Evolutionary conservation across 2,113 vertebrate species (phyloP).

Genomic region (Eclectus roratus): DNA sequence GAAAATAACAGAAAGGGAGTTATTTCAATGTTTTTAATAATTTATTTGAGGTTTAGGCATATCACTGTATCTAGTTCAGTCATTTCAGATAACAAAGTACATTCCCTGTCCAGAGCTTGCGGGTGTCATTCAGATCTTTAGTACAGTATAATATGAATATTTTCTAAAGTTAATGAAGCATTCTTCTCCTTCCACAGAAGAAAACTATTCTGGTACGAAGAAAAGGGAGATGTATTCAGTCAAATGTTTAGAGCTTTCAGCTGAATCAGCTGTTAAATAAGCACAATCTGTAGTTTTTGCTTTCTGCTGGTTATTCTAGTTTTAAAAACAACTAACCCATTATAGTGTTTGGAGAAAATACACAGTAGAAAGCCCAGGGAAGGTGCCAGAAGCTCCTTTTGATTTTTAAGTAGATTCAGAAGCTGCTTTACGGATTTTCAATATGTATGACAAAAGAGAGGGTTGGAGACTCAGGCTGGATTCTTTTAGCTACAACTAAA

Average conservation of each 20-base stretch:
- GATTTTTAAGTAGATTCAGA: not conserved
- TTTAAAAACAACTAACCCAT: not conserved
- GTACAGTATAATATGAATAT: not conserved
- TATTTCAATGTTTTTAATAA: not conserved
- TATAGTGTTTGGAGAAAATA: not conserved
- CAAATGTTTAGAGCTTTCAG: not conserved
- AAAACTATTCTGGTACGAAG: not conserved
- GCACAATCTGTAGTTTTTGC: not conserved
- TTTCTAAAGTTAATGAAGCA: not conserved
- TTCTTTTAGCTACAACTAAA: slow-evolving; percentile 28
- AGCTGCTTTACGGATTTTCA: not conserved
- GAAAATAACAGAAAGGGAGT: not conserved
- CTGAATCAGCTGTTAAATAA: not conserved
- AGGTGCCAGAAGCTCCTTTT: not conserved
- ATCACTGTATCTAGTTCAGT: not conserved
- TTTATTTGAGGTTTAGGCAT: not conserved
- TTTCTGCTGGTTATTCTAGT: not conserved
- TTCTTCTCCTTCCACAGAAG: not conserved
- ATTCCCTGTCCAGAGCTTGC: not conserved
- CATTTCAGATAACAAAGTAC: not conserved
- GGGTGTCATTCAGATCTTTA: not conserved
- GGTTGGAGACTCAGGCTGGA: not conserved
- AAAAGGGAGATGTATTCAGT: not conserved
- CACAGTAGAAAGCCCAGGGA: not conserved
- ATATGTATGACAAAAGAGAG: not conserved